Evolutionary conservation across 2,113 vertebrate genomes (phyloP).

Genomic region (Thermophis baileyi): DNA sequence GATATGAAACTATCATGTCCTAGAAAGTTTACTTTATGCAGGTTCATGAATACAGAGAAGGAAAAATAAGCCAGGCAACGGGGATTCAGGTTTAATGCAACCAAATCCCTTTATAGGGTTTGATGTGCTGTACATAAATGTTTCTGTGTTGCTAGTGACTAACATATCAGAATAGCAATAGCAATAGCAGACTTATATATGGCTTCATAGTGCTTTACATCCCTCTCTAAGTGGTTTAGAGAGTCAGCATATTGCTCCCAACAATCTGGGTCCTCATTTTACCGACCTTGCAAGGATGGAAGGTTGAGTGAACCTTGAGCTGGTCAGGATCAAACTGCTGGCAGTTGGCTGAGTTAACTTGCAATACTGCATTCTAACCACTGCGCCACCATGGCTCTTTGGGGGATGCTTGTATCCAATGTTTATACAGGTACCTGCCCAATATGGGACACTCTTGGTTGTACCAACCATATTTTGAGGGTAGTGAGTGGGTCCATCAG

Average conservation of each 20-base stretch:
- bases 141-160: neutral
- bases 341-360: neutral
- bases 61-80: neutral
- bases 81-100: conserved; percentile 15
- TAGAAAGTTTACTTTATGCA: conserved; percentile 49
- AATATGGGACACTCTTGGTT: neutral
- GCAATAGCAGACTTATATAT: neutral
- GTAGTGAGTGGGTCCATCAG: neutral
- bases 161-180: neutral
- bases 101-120: neutral
- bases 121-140: neutral
- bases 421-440: neutral
- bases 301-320: neutral
- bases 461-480: neutral
- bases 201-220: neutral
- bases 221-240: neutral
- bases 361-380: neutral
- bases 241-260: neutral
- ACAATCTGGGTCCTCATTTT: neutral
- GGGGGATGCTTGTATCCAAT: neutral
- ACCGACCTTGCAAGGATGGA: neutral
- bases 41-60: neutral
- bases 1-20: conserved; percentile 47
- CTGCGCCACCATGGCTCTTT: neutral
- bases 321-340: neutral